Evolutionary conservation across 1,140 invertebrate species (phyloP).

Genomic region (Holcopasites calliopsidis): DNA sequence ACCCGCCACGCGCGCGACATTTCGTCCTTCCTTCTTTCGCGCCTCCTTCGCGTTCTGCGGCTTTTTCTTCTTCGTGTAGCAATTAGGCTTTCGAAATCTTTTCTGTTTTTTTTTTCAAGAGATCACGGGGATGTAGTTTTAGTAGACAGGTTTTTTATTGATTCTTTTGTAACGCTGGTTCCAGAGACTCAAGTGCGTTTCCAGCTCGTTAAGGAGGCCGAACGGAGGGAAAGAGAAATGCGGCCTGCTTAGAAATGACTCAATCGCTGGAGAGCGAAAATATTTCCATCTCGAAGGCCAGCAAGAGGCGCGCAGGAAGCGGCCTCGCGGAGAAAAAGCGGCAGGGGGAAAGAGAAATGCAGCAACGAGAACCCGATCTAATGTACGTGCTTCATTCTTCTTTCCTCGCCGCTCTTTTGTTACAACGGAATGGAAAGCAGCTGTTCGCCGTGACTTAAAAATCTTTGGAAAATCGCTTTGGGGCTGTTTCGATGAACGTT

Average conservation of each 20-base stretch:
- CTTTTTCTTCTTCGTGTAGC: not conserved
- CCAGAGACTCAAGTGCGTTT: not conserved
- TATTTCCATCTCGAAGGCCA: conserved; percentile 69
- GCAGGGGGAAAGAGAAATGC: conserved; percentile 52
- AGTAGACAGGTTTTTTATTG: no score
- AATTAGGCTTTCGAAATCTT: no score
- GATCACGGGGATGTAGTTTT: no score
- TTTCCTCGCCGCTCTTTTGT: conserved; percentile 62
- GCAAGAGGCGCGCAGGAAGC: conserved; percentile 69
- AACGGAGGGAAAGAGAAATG: conserved; percentile 27
- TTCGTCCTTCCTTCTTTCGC: conserved; percentile 19
- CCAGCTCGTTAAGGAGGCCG: not conserved
- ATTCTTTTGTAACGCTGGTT: not conserved
- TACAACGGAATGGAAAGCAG: no score
- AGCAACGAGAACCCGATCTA: conserved; percentile 44
- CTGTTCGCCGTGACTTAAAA: no score
- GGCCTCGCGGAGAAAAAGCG: conserved; percentile 38
- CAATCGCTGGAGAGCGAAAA: conserved; percentile 56
- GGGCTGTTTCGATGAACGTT: conserved; percentile 20
- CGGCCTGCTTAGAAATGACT: conserved; percentile 53
- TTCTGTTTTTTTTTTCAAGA: no score
- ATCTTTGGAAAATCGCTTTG: conserved; percentile 57
- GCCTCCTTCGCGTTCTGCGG: not conserved
- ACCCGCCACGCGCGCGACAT: conserved; percentile 3
- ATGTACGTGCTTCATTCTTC: conserved; percentile 18